Base-by-base conservation (phyloP, 2,797 vertebrate species). In the Valencia hispanica region DNA sequence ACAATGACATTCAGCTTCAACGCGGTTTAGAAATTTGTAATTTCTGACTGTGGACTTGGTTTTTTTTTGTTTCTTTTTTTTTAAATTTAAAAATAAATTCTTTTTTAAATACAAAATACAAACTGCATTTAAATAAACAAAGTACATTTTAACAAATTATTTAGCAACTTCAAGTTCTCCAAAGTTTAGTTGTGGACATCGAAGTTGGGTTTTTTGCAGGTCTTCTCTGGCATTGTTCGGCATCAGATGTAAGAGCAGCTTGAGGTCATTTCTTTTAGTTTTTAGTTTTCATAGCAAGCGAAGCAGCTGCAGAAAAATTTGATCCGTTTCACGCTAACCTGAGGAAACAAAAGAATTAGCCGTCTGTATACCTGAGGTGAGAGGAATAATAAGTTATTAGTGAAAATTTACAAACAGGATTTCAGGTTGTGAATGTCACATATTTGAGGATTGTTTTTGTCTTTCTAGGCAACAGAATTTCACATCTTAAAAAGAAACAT, bases 231-330 rank as follows among this genome's bases (percentile, higher is more conserved):
- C 5, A 14, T 45, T 45, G 50, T 55, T 30, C 55, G 30, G 55
- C 12, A 10, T 53, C 25, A 53, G 8, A 53, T 53, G 20, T 50
- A 20, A 50, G 59, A 61, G 30, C 30, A 34, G 5, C 59, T 17
- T 94, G 89, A 22, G 12, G 2, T 51, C 4, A n/a, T 55, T n/a
- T 53, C 8, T n/a, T 55, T 81, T 20, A 1, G 91, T 93, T 90
- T 73, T 85, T 20, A 1, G 91, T 93, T 90, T 73, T 85, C 81
- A 88, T 88, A 78, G 88, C 53, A 83, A 92, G 48, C 1, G 32
- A 36, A 17, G 32, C 59, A 79, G 73, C 79, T 82, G 51, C 10
- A 20, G 73, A 69, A 47, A 59, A 72, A 45, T 57, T 61, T 80
- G 69, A 59, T 18, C n/a, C n/a, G n/a, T n/a, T n/a, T n/a, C n/a